Evolutionary conservation across 2,888 invertebrate species (phyloP).

Genomic region (Caenorhabditis macrosperma): DNA sequence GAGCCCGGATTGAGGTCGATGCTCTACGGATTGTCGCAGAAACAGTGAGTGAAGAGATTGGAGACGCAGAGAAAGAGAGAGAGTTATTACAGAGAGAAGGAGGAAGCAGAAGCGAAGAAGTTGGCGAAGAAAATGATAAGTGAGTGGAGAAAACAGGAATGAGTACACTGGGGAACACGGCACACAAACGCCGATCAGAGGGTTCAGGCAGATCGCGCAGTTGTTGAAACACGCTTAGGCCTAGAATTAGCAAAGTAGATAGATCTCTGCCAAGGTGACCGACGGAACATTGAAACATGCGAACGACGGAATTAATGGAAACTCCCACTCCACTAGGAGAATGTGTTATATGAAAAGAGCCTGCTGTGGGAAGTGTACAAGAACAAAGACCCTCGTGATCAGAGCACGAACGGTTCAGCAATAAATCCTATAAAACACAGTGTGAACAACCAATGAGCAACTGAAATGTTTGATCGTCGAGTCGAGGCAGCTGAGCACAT

Average conservation of each 20-base stretch:
- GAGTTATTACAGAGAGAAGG: conserved; percentile 59
- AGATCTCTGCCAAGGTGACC: no score
- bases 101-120: conserved; percentile 66
- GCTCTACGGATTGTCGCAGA: conserved; percentile 73
- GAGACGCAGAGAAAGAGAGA: neutral
- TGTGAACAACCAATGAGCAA: neutral
- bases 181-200: conserved; percentile 29
- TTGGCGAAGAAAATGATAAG: conserved; percentile 67
- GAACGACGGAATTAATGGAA: no score
- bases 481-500: neutral
- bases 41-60: conserved; percentile 60
- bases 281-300: no score
- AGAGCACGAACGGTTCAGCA: neutral
- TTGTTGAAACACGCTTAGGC: neutral
- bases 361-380: neutral
- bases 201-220: neutral
- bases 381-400: neutral
- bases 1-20: conserved; percentile 75
- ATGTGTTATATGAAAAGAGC: no score
- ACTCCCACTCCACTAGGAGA: no score
- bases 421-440: neutral
- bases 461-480: neutral
- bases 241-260: no score
- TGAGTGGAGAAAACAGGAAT: conserved; percentile 37
- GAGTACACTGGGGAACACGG: conserved; percentile 18